Base-by-base conservation (phyloP, 1,140 invertebrate genomes). In the Mya arenaria region DNA sequence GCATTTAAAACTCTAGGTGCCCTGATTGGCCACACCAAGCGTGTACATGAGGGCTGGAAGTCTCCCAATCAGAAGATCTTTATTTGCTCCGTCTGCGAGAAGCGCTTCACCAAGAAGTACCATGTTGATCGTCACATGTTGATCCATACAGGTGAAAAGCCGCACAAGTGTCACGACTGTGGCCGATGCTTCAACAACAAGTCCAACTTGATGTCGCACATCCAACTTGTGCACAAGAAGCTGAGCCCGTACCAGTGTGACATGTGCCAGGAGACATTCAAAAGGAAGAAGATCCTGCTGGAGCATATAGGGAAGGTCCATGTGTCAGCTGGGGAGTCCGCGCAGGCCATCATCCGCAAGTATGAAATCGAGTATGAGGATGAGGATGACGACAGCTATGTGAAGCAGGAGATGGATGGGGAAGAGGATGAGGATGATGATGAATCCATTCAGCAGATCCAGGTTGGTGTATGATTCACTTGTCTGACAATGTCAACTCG, bases 31-130 rank as follows among this genome's bases (percentile, higher is more conserved):
- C 91, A 92, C 74, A 90, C 89, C 28, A 90, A 90, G 58, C 81
- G 89, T 44, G 90, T 92, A n/a, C 91, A 92, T 83, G 91, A 92
- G 75, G 87, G 89, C n/a, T 91, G 89, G 91, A 90, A 91, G 55
- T 90, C 90, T 15, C 91, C 90, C 19, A 92, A 91, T 66, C 89
- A 92, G 71, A 90, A 90, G 75, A 90, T 91, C 77, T 92, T 92
- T 62, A 91, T 91, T 34, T 92, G 91, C 83, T 90, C 89, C 25
- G 90, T 90, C 1, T 92, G 91, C 81, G 89, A 92, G 74, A 92
- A 92, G 65, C 63, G 89, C 25, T 92, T 92, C 77, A 90, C 89
- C 1, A 92, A 92, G 86, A 92, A 92, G 80, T 92, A 91, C 82
- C 91, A 92, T 75, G 89, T 92, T 28, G 90, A 92, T 72, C 69